These are phyloP conservation scores for Agrilus planipennis DNA, from an alignment of 1,140 invertebrate genomes.

Conservation along the genomic window DNA sequence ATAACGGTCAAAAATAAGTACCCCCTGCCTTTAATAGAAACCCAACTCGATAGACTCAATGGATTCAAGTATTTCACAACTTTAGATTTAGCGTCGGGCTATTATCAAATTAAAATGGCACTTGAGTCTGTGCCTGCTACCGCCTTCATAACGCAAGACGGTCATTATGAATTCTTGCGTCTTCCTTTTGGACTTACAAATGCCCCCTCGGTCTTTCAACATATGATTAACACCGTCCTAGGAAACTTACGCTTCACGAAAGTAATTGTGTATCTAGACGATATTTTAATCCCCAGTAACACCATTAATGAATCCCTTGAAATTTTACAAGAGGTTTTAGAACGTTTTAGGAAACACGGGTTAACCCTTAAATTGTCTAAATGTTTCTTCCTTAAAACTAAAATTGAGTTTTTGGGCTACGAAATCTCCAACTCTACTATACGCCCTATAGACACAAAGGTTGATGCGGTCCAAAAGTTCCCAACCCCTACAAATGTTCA, in stretches of 20 bases:
- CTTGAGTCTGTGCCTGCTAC: slow-evolving; percentile 26
- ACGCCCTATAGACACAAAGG: neutral
- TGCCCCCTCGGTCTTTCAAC: slow-evolving; percentile 18
- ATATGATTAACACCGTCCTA: too few species aligned
- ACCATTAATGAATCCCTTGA: too few species aligned
- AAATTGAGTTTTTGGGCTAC: neutral
- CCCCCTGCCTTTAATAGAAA: slow-evolving; percentile 28
- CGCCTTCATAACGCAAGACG: slow-evolving; percentile 29
- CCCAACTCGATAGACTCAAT: slow-evolving; percentile 17
- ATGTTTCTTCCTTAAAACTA: too few species aligned
- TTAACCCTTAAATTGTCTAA: too few species aligned
- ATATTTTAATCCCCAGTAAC: too few species aligned
- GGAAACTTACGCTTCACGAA: too few species aligned
- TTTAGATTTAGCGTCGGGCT: slow-evolving; percentile 16
- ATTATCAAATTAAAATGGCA: slow-evolving; percentile 20
- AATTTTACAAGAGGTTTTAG: too few species aligned
- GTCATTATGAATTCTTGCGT: slow-evolving; percentile 32
- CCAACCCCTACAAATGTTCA: neutral
- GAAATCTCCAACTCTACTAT: neutral
- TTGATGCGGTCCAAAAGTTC: slow-evolving; percentile 2
- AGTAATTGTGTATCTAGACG: too few species aligned
- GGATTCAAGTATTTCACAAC: slow-evolving; percentile 19
- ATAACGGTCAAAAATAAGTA: slow-evolving; percentile 28
- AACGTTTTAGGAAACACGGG: too few species aligned
- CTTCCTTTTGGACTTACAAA: slow-evolving; percentile 36